These are phyloP conservation scores for Halcyon senegalensis DNA, from an alignment of 2,113 vertebrate genomes.

Conservation along the genomic window DNA sequence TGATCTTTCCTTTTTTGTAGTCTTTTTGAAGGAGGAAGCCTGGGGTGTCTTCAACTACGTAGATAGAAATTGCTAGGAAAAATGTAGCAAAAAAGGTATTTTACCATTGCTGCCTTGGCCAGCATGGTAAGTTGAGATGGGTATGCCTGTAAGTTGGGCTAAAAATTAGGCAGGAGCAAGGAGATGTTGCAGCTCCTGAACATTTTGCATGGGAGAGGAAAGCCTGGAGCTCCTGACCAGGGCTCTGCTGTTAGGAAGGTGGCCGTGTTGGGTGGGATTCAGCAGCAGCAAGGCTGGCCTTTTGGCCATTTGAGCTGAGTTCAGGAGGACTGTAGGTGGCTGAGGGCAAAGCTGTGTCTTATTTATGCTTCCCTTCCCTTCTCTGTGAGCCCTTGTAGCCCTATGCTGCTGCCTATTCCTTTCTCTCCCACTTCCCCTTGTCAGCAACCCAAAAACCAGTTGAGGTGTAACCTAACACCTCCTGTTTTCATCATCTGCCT, in stretches of 20 bases:
- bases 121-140: not conserved
- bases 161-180: not conserved
- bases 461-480: not conserved
- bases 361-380: not conserved
- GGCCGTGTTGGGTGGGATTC: rapidly evolving
- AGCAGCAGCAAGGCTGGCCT: not conserved
- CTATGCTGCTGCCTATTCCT: not conserved
- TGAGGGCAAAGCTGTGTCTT: not conserved
- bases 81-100: not conserved
- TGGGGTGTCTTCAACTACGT: rapidly evolving
- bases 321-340: not conserved
- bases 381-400: not conserved
- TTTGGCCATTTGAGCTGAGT: not conserved
- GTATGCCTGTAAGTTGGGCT: not conserved
- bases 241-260: not conserved
- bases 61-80: not conserved
- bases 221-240: not conserved
- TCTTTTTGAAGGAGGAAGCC: not conserved
- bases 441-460: not conserved
- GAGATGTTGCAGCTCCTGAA: not conserved
- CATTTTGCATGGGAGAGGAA: not conserved
- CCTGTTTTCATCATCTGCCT: not conserved
- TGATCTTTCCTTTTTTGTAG: not conserved
- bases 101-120: not conserved
- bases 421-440: not conserved